Evolutionary conservation across 2,888 invertebrate species (phyloP), one percentile per base, ranked within the genome.

Genomic region (Julus scanicus): DNA sequence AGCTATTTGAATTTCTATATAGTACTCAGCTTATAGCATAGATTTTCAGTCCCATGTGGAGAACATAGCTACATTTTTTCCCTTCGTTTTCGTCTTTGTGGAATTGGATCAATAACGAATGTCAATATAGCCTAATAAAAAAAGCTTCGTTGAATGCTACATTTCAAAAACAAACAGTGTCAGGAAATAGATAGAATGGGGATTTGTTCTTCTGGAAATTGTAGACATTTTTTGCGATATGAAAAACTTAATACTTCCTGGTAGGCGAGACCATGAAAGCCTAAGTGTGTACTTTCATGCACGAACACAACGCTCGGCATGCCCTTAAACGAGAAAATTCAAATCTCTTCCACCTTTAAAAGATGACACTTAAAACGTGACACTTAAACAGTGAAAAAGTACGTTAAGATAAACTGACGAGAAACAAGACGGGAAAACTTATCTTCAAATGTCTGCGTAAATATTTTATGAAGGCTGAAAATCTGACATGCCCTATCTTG

Each of bases 81-180:
- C n/a, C 6, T n/a, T 71, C 44, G 6, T 29, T 29, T 29, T 29
- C 71, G n/a, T 29, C 71, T 20, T 29, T 29, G 29, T 71, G 71
- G 71, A 71, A 71, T 71, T 71, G 71, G 71, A 71, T 71, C 71
- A 71, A 71, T 71, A 71, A 71, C n/a, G 71, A 71, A 71, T 71
- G 71, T 71, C 71, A 71, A 71, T 71, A 71, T 71, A 71, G 71
- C 71, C 71, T 29, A 71, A 71, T 71, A 71, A 71, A 71, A 44
- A 71, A 71, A 29, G 71, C 71, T 71, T 29, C 29, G 37, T 29
- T 71, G 71, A 71, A 71, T 71, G 71, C 71, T 71, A 71, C 71
- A 71, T 71, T 71, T 71, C 71, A 71, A 71, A 71, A 71, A 71
- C 71, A 71, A 71, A 71, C 71, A 71, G 13, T 71, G 71, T 63